phyloP scores from a whole-genome alignment of 2,888 invertebrate species.

The Brenthis hecate region DNA sequence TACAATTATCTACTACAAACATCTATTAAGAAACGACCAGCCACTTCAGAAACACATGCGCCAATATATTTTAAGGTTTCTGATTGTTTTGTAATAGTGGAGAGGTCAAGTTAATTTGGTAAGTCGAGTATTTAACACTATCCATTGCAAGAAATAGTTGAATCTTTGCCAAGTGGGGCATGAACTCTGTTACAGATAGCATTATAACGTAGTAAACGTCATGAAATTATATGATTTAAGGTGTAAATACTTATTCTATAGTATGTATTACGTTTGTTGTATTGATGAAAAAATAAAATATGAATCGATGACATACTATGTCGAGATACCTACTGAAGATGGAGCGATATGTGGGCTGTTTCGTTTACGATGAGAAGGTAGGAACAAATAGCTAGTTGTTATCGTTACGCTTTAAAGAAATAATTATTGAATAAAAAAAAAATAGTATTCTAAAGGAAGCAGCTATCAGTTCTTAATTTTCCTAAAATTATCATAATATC shows the following conservation, averaged over 20 bases:
- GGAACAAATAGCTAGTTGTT: too few species aligned
- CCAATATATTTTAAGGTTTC: background rate
- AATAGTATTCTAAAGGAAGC: too few species aligned
- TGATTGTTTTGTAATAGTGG: conserved; percentile 15
- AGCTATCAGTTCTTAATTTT: too few species aligned
- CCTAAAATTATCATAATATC: too few species aligned
- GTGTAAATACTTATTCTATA: background rate
- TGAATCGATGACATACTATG: too few species aligned
- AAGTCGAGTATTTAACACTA: conserved; percentile 7
- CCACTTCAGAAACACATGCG: background rate
- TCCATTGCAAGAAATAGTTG: conserved; percentile 28
- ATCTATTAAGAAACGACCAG: background rate
- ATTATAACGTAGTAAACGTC: background rate
- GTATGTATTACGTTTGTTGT: background rate
- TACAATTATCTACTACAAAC: conserved; percentile 1
- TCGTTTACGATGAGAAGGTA: too few species aligned
- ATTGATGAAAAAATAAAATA: too few species aligned
- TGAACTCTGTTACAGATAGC: conserved; percentile 23
- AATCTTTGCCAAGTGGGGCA: conserved; percentile 31
- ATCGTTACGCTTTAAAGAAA: too few species aligned
- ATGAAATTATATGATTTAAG: background rate
- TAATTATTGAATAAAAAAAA: too few species aligned
- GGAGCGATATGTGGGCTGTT: too few species aligned
- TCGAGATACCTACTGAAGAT: too few species aligned
- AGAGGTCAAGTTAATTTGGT: conserved; percentile 19